These are phyloP conservation scores for Drosophila formosana DNA, from an alignment of 2,888 invertebrate genomes.

Conservation along the genomic window DNA sequence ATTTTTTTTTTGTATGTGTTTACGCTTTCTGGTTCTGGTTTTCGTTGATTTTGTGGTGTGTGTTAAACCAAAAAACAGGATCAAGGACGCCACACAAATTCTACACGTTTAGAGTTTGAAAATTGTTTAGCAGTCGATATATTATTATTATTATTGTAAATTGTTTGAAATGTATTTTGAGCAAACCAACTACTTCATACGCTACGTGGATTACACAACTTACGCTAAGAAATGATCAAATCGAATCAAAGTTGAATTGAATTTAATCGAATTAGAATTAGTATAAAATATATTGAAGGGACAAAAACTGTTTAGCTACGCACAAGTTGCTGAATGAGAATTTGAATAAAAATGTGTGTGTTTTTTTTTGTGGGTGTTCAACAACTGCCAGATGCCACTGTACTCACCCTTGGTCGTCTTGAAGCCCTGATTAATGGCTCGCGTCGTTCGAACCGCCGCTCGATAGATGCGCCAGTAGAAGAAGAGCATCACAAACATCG, in stretches of 20 bases:
- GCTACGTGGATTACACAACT: conserved; percentile 69
- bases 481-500: conserved; percentile 99
- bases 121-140: conserved; percentile 64
- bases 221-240: conserved; percentile 47
- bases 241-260: conserved; percentile 27
- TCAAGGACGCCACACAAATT: conserved; percentile 73
- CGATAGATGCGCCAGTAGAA: conserved; percentile 99
- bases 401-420: conserved; percentile 92
- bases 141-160: conserved; percentile 52
- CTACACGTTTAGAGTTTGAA: conserved; percentile 74
- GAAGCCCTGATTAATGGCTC: conserved; percentile 96
- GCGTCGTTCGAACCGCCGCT: conserved; percentile 96
- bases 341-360: conserved; percentile 51
- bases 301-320: conserved; percentile 72
- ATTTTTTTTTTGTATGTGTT: conserved; percentile 11
- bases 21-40: conserved; percentile 10
- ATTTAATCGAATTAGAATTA: conserved; percentile 36
- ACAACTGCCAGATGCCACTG: conserved; percentile 1
- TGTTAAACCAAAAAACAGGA: conserved; percentile 47
- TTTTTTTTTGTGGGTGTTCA: conserved; percentile 8
- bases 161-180: conserved; percentile 32
- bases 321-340: conserved; percentile 72
- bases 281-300: conserved; percentile 56
- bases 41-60: conserved; percentile 15
- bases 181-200: conserved; percentile 66